phyloP scores from a whole-genome alignment of 2,113 vertebrate genomes.

The Zosterops hypoxanthus region DNA sequence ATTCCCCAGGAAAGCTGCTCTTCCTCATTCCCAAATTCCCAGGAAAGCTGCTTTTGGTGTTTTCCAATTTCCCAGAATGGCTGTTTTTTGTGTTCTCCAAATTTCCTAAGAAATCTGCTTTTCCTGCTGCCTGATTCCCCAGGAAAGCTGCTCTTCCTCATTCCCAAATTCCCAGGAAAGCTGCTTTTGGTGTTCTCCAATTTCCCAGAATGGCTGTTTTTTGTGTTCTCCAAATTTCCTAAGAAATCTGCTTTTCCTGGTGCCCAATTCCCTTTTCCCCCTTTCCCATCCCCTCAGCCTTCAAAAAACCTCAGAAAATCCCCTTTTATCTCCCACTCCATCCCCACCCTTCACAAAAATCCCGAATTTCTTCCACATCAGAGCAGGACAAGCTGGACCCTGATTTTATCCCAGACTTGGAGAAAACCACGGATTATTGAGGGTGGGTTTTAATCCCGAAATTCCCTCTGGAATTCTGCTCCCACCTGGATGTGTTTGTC shows the following conservation, averaged over 20 bases:
- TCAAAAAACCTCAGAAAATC: not conserved
- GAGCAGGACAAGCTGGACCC: too few species aligned
- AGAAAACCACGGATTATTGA: too few species aligned
- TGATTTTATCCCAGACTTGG: not conserved
- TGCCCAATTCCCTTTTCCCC: not conserved
- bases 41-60: not conserved
- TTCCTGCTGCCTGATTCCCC: too few species aligned
- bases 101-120: too few species aligned
- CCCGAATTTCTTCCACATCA: too few species aligned
- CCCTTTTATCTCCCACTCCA: not conserved
- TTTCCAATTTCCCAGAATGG: too few species aligned
- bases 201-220: too few species aligned
- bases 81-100: too few species aligned
- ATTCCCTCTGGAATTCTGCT: not conserved
- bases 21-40: not conserved
- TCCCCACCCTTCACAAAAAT: rapidly evolving
- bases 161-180: too few species aligned
- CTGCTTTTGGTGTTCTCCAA: not conserved
- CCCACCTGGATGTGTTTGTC: not conserved
- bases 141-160: not conserved
- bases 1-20: not conserved
- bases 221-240: too few species aligned
- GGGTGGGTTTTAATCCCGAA: rapidly evolving
- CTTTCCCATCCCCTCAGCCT: not conserved
- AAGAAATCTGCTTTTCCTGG: not conserved